These are phyloP conservation scores for Cavia aperea DNA, from an alignment of 2,113 vertebrate species.

Conservation along the genomic window DNA sequence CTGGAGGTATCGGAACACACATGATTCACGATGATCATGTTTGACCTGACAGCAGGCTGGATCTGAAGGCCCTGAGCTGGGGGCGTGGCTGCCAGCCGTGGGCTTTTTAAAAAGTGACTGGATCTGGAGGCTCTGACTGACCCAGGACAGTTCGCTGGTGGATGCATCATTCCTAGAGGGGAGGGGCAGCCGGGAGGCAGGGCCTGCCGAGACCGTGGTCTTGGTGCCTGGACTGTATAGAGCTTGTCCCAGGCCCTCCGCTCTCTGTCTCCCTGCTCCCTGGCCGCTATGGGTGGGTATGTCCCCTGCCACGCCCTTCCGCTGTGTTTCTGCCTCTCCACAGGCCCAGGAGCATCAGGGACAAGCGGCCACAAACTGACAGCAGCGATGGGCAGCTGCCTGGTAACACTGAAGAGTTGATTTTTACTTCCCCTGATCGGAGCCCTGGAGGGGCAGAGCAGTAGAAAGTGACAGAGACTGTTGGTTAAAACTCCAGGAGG, in stretches of 20 bases:
- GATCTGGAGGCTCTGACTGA: neutral
- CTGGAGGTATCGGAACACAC: neutral
- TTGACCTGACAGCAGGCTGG: neutral
- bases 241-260: neutral
- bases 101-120: neutral
- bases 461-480: neutral
- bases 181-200: no score
- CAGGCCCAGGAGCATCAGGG: neutral
- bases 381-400: neutral
- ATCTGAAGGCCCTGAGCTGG: neutral
- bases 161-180: neutral
- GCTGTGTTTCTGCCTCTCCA: neutral
- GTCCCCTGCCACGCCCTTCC: neutral
- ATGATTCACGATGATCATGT: neutral
- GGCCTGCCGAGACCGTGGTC: neutral
- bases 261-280: neutral
- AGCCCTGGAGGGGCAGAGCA: neutral
- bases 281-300: neutral
- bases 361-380: neutral
- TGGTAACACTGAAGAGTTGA: neutral
- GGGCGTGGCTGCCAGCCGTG: neutral
- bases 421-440: neutral
- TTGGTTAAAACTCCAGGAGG: neutral
- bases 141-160: neutral
- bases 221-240: neutral